These are phyloP conservation scores for Gambusia holbrooki DNA, from an alignment of 2,113 vertebrate species.

Conservation along the genomic window DNA sequence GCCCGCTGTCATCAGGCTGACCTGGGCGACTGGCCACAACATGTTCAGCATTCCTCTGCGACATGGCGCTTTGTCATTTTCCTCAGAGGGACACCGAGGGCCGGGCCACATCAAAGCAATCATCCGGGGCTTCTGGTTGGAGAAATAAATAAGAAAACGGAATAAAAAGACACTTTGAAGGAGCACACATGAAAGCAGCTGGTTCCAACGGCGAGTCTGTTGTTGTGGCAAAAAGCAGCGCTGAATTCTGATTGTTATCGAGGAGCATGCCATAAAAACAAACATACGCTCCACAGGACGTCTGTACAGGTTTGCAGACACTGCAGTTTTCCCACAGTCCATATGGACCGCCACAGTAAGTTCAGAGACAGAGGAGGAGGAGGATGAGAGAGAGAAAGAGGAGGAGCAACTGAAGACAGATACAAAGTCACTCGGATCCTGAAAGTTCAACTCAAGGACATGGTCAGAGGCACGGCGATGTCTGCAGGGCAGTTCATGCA, in stretches of 20 bases:
- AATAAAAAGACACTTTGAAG: conserved; percentile 1
- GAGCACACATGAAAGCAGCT: not conserved
- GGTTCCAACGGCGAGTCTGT: too few species aligned
- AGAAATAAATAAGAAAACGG: not conserved
- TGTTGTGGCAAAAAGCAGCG: not conserved
- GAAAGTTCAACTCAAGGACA: conserved; percentile 74
- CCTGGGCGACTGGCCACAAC: conserved; percentile 65
- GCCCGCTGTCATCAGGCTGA: conserved; percentile 64
- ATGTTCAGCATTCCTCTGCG: conserved; percentile 68
- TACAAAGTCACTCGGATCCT: conserved; percentile 33
- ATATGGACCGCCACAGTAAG: conserved; percentile 69
- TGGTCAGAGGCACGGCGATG: conserved; percentile 21
- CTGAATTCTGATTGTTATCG: conserved; percentile 28
- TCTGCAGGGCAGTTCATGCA: conserved; percentile 46
- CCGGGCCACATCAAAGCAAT: conserved; percentile 17
- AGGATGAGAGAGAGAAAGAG: conserved; percentile 17
- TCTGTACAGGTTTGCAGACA: conserved; percentile 65
- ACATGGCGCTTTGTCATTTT: conserved; percentile 65
- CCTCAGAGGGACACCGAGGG: conserved; percentile 47
- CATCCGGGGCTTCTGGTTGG: not conserved
- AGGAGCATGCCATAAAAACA: conserved; percentile 41
- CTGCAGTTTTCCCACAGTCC: conserved; percentile 68
- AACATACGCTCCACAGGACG: conserved; percentile 52
- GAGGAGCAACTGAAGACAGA: conserved; percentile 1
- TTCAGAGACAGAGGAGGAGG: conserved; percentile 47